Evolutionary conservation across 2,113 vertebrate species (phyloP), one percentile per base, ranked within the genome.

Genomic region (Lagenorhynchus albirostris): DNA sequence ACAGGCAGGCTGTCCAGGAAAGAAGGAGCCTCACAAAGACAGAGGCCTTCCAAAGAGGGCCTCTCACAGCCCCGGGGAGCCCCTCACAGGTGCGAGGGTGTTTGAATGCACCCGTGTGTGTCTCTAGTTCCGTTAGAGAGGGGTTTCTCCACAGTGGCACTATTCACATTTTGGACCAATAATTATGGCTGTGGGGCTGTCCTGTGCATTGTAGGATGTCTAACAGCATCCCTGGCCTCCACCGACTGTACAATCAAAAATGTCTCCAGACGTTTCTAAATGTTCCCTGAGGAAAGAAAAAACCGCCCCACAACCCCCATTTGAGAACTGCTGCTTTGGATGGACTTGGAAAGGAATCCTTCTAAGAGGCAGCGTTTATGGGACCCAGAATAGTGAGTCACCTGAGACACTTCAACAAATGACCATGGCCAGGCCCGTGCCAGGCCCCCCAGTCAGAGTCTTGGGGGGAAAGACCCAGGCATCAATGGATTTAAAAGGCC

Each of bases 231-330:
- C 18, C 9, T n/a, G 36, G 6, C 29, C 53, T 89, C 65, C 23
- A 2, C 36, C 21, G 15, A 0, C 1, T 53, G 18, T 41, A 50
- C 38, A 14, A 20, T 88, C 90, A 80, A 20, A 84, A 86, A 41
- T 50, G 20, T 50, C 92, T 74, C 44, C 14, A 53, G 36, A 25
- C 20, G 14, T 70, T 76, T 88, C 53, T 47, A 47, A 36, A 4
- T 62, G 36, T 60, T 47, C 18, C 25, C 41, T 0, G 0, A 23
- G 67, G 38, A 41, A 23, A 31, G 3, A 6, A 33, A 12, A 11
- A 36, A 29, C 25, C 76, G 6, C 79, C 31, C 1, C 6, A 26
- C 0, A 0, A 9, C 26, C 68, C 31, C 1, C 3, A 9, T 3
- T 14, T 33, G 73, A 62, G 88, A 86, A 36, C 17, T 0, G 3